phyloP scores from a whole-genome alignment of 1,140 invertebrate species.

The Drosophila repletoides region DNA sequence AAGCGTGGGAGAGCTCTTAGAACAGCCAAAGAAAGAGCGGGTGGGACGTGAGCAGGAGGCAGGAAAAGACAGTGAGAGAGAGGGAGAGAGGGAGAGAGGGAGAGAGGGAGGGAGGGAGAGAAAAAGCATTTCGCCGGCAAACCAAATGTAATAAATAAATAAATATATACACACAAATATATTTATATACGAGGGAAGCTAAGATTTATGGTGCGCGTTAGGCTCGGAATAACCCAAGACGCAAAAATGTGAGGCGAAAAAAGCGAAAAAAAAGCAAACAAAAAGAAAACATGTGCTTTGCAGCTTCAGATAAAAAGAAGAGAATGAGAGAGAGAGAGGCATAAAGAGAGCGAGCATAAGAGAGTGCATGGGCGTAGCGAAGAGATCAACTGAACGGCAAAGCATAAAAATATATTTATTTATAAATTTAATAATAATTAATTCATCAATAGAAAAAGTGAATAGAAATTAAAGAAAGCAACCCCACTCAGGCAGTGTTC shows the following conservation, averaged over 20 bases:
- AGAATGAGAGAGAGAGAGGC: neutral
- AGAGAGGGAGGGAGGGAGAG: neutral
- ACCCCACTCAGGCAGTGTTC: too few relatives aligned
- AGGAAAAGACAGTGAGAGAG: neutral
- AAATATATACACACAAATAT: neutral
- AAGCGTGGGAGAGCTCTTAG: constrained; percentile 29
- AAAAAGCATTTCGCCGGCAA: constrained; percentile 65
- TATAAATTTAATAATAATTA: too few relatives aligned
- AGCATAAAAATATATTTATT: too few relatives aligned
- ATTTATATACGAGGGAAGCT: neutral
- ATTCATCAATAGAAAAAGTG: too few relatives aligned
- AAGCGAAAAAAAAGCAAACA: constrained; percentile 33
- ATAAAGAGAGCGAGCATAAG: neutral
- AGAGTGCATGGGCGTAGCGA: too few relatives aligned
- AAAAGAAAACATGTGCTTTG: constrained; percentile 70
- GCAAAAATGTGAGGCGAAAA: constrained; percentile 40
- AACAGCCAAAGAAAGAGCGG: constrained; percentile 12
- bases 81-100: constrained; percentile 4
- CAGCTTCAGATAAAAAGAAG: neutral
- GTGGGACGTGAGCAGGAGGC: neutral
- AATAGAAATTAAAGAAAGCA: too few relatives aligned
- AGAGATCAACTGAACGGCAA: too few relatives aligned
- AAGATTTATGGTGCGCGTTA: constrained; percentile 64
- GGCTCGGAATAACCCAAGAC: constrained; percentile 63
- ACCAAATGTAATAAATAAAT: constrained; percentile 1